Base-by-base conservation (phyloP, 2,113 vertebrate species). In the Eurypyga helias region DNA sequence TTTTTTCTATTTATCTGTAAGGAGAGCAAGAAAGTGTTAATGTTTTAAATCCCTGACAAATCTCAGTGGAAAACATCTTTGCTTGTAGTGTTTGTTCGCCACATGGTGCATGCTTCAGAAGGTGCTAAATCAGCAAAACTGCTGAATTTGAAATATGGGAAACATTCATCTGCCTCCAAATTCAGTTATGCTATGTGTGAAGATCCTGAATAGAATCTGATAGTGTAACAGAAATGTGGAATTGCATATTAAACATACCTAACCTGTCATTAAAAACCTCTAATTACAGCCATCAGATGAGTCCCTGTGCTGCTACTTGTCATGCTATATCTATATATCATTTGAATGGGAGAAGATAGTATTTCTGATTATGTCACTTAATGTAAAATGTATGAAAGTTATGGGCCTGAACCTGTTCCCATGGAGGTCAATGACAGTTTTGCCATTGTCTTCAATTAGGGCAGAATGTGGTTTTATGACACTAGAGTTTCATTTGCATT, bases 201-300 rank as follows among this genome's bases (percentile, higher is more conserved):
- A 94, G 67, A 89, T 67, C 51, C 84, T 46, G 78, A 83, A 87
- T 62, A 89, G 78, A 85, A 92, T 91, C 86, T 81, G 77, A 89
- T 62, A 84, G 36, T 87, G 67, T 48, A 96, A 88, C 58, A 94
- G 64, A 67, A 90, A 79, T 64, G 64, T 90, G 77, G 83, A 95
- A 96, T n/a, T 94, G 89, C 89, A 95, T 96, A 95, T 90, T 95
- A 97, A 96, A 95, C 95, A 95, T 79, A 96, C 70, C 87, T 96
- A 92, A 93, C 88, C 92, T 91, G 76, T 80, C 81, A 95, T 96
- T 97, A 97, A 96, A 96, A 92, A 31, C 82, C 95, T 82, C 96
- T 97, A 96, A 95, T 97, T 96, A 93, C 70, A 91, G 67, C 43
- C 57, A 91, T 96, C 90, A 87, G 67, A 91, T 70, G 76, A 85